phyloP scores from a whole-genome alignment of 1,140 invertebrate genomes.

The Meloidogyne chitwoodi region DNA sequence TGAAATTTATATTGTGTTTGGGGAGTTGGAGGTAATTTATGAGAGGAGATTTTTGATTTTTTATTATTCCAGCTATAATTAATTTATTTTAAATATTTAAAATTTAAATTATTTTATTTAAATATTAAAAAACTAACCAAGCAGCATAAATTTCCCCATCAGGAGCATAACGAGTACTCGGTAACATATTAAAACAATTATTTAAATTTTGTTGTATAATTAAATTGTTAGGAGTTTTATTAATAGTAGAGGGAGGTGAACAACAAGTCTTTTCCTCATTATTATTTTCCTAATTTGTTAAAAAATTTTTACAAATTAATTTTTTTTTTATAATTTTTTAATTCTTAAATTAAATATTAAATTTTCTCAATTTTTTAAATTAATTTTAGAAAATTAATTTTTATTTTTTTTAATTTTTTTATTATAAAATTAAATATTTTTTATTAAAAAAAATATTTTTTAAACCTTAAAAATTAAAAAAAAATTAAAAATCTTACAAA shows the following conservation, averaged over 20 bases:
- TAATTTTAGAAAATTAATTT: too few species aligned
- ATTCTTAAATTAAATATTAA: too few species aligned
- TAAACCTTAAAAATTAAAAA: background rate
- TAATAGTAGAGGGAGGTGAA: slow-evolving; percentile 30
- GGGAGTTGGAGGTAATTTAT: background rate
- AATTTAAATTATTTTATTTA: too few species aligned
- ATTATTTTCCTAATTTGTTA: background rate
- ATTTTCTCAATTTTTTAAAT: too few species aligned
- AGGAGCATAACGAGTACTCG: slow-evolving; percentile 24
- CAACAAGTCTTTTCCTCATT: slow-evolving; percentile 12
- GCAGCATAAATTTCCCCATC: slow-evolving; percentile 23
- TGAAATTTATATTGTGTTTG: background rate
- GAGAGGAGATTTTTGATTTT: background rate
- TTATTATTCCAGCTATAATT: too few species aligned
- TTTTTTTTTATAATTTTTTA: too few species aligned
- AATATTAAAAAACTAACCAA: background rate
- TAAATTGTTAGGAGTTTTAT: background rate
- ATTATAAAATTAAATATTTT: too few species aligned
- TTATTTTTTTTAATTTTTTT: too few species aligned
- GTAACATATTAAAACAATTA: slow-evolving; percentile 26
- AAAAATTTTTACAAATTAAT: too few species aligned
- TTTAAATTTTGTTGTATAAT: background rate
- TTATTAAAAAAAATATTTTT: too few species aligned
- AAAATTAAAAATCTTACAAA: too few species aligned
- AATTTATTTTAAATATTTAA: too few species aligned